Conservation (phyloP, 2,113 vertebrate species). For the Oryctolagus cuniculus region mOryCun1.1 NC_091449.1:24862501-24863000, state of each 20-base stretch:
- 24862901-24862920: rapidly evolving
- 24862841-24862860: rapidly evolving
- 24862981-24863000: too few species aligned
- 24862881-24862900: neutral
- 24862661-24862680: neutral
- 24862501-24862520: rapidly evolving
- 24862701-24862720: neutral
- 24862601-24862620: too few species aligned
- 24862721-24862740: rapidly evolving
- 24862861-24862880: neutral
- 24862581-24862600: rapidly evolving
- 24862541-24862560: neutral
- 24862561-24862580: rapidly evolving
- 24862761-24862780: rapidly evolving
- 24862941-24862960: too few species aligned
- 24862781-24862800: neutral
- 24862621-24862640: neutral
- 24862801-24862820: neutral
- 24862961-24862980: too few species aligned
- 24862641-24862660: rapidly evolving
- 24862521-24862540: neutral
- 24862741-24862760: neutral
- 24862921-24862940: neutral
- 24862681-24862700: rapidly evolving
- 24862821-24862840: neutral